Percentiles rank a stretch among this genome's conserved stretches.
Evolutionary conservation across 2,113 vertebrate genomes (phyloP).

Genomic region (Pagrus major): DNA sequence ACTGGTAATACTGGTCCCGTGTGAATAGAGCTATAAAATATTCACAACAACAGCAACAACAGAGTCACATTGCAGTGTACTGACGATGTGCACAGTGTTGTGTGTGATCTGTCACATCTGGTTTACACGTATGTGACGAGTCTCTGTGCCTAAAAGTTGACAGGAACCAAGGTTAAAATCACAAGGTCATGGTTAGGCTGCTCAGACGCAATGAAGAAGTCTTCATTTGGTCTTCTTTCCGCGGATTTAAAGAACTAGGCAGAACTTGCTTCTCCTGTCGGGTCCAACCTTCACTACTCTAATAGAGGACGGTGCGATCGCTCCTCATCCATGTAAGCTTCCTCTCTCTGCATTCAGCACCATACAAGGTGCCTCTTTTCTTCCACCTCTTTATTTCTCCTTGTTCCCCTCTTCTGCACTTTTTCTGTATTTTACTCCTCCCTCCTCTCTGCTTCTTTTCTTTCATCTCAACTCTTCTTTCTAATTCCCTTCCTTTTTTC

Average conservation of each 20-base stretch:
- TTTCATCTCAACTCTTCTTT: background rate
- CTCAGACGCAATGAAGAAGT: conserved; percentile 7
- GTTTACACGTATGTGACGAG: background rate
- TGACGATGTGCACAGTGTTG: background rate
- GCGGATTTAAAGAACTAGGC: background rate
- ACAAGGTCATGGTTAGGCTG: background rate
- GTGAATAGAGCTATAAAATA: too few species aligned
- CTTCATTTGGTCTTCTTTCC: conserved; percentile 22
- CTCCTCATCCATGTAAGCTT: background rate
- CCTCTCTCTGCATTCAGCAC: conserved; percentile 13
- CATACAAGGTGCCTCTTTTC: conserved; percentile 21
- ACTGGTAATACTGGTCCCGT: too few species aligned
- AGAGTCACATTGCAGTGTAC: background rate
- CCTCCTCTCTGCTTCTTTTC: conserved; percentile 17
- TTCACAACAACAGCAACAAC: background rate
- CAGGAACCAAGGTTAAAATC: background rate
- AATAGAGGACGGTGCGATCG: background rate
- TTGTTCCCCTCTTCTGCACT: background rate
- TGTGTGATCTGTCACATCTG: background rate
- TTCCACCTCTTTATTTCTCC: conserved; percentile 1
- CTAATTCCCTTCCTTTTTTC: background rate
- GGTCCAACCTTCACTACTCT: background rate
- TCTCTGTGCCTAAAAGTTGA: background rate
- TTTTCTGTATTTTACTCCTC: background rate
- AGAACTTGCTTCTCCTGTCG: background rate